Base-by-base conservation (phyloP, 1,140 invertebrate species). In the Pseudomyrmex concolor region DNA sequence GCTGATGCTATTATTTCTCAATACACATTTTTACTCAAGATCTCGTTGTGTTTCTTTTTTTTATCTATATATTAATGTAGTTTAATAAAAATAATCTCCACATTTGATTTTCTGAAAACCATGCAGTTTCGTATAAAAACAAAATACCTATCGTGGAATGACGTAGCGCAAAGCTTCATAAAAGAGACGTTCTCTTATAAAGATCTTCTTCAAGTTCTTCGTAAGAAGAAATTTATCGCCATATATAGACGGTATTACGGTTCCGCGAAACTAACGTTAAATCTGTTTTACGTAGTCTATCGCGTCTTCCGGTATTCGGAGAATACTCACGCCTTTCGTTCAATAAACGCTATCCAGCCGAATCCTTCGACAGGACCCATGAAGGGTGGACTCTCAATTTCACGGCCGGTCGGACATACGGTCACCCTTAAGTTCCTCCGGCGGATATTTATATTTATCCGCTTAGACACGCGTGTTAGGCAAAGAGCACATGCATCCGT, bases 361-460 rank as follows among this genome's bases (percentile, higher is more conserved):
- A 60, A 80, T 71, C 76, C 54, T 80, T 80, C 76, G 66, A 78
- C 76, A 78, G 76, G 54, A 80, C 66, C 34, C 54, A 51, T 62
- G 59, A 64, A 83, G 70, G 84, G 84, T 73, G 84, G 83, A 59
- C 48, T 82, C 84, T 87, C 86, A 90, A 91, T 91, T 91, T 91
- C 91, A 90, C 86, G 88, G 90, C 59, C 85, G 88, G 88, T 81
- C 84, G 88, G 62, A 68, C 72, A 57, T 19, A 77, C 55, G 51
- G 70, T 73, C 59, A 81, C 78, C 71, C 60, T 59, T 77, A 55
- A 67, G 13, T 68, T 63, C 59, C 60, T 78, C 55, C 62, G 62
- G n/a, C 62, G 62, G 82, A 86, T 86, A 87, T 89, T 88, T 90
- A 88, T 90, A 90, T 90, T 89, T 88, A 90, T 88, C 83, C 74